These are phyloP conservation scores for Mythimna ferrago DNA, from an alignment of 2,888 invertebrate genomes.

Conservation along the genomic window DNA sequence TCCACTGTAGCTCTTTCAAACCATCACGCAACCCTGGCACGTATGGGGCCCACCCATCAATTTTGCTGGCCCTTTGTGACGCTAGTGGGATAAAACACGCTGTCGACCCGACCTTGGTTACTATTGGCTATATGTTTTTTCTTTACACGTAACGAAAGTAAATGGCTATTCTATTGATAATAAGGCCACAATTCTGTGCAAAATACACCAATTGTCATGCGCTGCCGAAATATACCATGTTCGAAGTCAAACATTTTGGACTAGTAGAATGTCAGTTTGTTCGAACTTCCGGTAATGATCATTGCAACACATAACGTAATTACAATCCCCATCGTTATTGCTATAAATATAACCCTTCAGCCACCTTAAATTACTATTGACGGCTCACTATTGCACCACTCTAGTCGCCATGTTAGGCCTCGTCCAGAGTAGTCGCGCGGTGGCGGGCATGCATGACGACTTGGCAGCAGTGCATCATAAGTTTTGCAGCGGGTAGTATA, in stretches of 20 bases:
- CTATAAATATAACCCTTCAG: background rate
- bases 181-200: no score
- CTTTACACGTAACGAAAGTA: no score
- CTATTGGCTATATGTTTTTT: no score
- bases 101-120: no score
- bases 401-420: background rate
- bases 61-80: no score
- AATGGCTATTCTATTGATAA: no score
- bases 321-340: background rate
- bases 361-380: background rate
- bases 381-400: conserved; percentile 13
- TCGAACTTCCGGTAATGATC: background rate
- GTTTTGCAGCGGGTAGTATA: background rate
- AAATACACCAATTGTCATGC: background rate
- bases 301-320: background rate
- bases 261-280: background rate
- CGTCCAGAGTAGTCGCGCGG: background rate
- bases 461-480: no score
- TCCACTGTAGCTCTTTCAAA: no score
- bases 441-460: background rate
- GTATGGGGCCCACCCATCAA: no score
- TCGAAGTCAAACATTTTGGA: background rate
- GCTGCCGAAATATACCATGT: background rate
- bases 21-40: no score
- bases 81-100: no score